These are phyloP conservation scores for Pavo muticus DNA, from an alignment of 2,113 vertebrate species.

Conservation along the genomic window DNA sequence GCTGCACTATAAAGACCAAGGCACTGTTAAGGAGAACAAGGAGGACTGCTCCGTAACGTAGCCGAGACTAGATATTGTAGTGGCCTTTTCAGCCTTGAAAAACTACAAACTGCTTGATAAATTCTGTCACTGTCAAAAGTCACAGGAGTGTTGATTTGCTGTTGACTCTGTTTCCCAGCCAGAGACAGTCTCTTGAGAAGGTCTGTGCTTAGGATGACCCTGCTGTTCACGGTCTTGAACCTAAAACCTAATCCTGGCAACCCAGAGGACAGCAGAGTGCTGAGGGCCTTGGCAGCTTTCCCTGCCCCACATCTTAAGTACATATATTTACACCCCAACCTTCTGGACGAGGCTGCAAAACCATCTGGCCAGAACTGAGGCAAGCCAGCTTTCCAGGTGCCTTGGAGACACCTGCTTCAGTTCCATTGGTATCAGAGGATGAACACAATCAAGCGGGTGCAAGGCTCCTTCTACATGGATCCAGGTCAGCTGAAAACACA, in stretches of 20 bases:
- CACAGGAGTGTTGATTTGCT: background rate
- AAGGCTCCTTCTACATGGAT: background rate
- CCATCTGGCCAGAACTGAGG: background rate
- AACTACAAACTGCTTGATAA: background rate
- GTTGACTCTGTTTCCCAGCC: background rate
- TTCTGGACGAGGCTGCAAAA: background rate
- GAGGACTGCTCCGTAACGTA: background rate
- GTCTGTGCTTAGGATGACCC: background rate
- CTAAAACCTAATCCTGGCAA: background rate
- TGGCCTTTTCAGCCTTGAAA: background rate
- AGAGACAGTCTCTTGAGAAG: background rate
- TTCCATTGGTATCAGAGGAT: background rate
- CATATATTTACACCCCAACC: background rate
- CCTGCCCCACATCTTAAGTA: background rate
- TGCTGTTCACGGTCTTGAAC: background rate
- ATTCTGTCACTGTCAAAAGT: background rate
- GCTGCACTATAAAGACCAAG: background rate
- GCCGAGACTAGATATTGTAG: background rate
- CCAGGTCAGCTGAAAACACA: background rate
- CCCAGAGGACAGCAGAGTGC: accelerated
- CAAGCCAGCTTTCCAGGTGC: background rate
- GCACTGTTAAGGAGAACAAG: background rate
- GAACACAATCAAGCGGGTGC: background rate
- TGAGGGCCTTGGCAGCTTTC: background rate
- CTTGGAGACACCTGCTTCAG: no score